Evolutionary conservation across 2,888 invertebrate species (phyloP), one percentile per base, ranked within the genome.

Genomic region (Morpho deidamia): DNA sequence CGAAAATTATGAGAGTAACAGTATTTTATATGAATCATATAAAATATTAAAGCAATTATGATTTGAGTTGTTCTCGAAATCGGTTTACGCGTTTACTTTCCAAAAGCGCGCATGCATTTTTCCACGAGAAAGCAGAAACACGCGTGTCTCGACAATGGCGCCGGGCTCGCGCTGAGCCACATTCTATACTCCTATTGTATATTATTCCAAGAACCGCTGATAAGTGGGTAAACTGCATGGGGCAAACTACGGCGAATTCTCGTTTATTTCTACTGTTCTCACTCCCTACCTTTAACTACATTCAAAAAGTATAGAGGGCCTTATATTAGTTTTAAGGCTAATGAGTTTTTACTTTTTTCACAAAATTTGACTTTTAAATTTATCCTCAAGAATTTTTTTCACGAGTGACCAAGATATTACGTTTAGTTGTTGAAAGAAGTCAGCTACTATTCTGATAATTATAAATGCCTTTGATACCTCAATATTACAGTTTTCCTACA

Each of bases 61-160:
- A 65, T 23, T 23, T 63, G 61, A 67, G 67, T 64, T 64, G 59
- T 71, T 71, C 69, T 69, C 65, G 69, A 64, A 68, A 71, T 67
- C 64, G 60, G 60, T 61, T 60, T 62, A 65, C 66, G 65, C 70
- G 75, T 78, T 78, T 81, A 78, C 85, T 87, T 86, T 86, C 85
- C 83, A 84, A 80, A 74, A 72, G 77, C 74, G 77, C 73, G 84
- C 78, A 72, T 81, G 81, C 85, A 84, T 87, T 87, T 87, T 87
- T 88, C 79, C 84, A 79, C 85, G 87, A 78, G 87, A 89, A 88
- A 88, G 88, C 88, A 87, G 87, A 88, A 88, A 86, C 82, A 76
- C 82, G 81, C 78, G 80, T 81, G 79, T 83, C 76, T 76, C 72
- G 74, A 88, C 88, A 89, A 84, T 85, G 76, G 76, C 76, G 68